Evolutionary conservation across 2,797 vertebrate species (phyloP).

Genomic region (Pterois miles): DNA sequence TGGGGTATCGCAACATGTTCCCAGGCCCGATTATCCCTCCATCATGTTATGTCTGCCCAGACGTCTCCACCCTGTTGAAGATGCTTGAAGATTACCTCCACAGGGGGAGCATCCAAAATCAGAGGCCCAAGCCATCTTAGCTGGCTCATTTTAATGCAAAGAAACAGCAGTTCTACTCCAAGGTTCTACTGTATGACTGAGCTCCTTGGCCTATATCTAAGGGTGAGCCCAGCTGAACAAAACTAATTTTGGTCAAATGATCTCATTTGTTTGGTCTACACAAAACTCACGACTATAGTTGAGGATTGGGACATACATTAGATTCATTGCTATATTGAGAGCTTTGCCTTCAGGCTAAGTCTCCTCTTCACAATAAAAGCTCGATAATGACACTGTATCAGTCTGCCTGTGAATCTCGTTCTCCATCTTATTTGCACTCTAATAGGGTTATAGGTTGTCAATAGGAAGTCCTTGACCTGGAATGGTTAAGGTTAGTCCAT

Average conservation of each 20-base stretch:
- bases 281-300: background rate
- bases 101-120: background rate
- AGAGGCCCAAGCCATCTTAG: background rate
- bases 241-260: too few relatives aligned
- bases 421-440: background rate
- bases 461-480: too few relatives aligned
- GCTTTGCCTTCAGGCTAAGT: background rate
- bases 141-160: background rate
- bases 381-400: background rate
- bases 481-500: too few relatives aligned
- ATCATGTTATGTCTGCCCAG: background rate
- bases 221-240: background rate
- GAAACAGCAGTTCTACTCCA: background rate
- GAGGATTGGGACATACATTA: background rate
- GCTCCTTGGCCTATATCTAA: too few relatives aligned
- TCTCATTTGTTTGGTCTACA: background rate
- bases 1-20: background rate
- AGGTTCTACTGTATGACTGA: background rate
- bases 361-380: background rate
- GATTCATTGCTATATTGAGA: background rate
- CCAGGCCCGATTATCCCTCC: background rate
- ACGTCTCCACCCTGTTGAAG: background rate
- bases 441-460: too few relatives aligned
- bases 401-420: background rate
- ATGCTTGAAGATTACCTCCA: background rate